Evolutionary conservation across 1,140 invertebrate species (phyloP), one percentile per base, ranked within the genome.

Genomic region (Dreissena rostriformis): DNA sequence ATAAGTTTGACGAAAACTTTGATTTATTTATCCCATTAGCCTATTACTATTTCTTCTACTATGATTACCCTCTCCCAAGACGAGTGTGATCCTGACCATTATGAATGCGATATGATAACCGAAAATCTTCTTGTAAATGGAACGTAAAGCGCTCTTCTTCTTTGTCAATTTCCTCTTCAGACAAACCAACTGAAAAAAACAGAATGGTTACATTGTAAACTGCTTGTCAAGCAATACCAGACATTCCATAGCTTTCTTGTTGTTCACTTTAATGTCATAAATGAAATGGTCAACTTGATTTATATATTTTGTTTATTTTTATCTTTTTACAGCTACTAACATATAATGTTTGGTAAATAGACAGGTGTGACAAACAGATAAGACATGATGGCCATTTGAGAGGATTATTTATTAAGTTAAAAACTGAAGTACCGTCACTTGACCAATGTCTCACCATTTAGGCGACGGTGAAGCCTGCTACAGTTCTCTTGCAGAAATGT

Each of bases 101-200:
- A 65, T 90, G 88, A 53, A 92, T 90, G 19, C 88, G 86, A 71
- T 89, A 88, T n/a, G 90, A 90, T 73, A 90, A 90, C 19, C 89
- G 76, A 2, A 91, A 68, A 75, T 91, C 91, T 51, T 55, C 65
- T 5, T 90, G 91, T 14, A 92, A 76, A 70, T 80, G 84, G 11
- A 85, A 66, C 17, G 71, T 76, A 29, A 91, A 66, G n/a, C 66
- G 78, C n/a, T 70, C 65, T 72, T 92, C 90, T 26, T 86, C 84
- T 15, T 63, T 57, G 65, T 85, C 57, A 14, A 92, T 52, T 53
- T 90, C 85, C 51, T 86, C 84, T 78, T 90, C 87, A 22, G 78
- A 63, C 57, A 84, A 84, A 5, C 88, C 88, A 65, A 75, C 91
- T 92, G 76, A 66, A 78, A 84, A n/a, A n/a, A n/a, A n/a, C n/a